Evolutionary conservation across 2,113 vertebrate species (phyloP).

Genomic region (Lycaon pictus): DNA sequence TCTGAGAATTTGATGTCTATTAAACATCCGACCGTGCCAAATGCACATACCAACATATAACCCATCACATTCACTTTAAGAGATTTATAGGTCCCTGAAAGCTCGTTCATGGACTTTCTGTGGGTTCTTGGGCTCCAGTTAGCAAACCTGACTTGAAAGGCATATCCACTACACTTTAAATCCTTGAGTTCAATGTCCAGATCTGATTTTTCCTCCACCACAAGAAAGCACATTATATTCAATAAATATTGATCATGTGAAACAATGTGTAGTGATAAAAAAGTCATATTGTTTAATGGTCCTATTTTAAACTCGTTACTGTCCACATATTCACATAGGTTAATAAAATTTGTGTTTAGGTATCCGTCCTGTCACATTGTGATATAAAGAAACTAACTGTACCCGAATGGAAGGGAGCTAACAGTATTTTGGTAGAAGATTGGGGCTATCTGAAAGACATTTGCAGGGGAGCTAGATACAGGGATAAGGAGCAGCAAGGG

Average conservation of each 20-base stretch:
- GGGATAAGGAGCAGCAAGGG: not conserved
- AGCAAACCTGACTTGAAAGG: not conserved
- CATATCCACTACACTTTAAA: not conserved
- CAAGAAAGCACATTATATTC: not conserved
- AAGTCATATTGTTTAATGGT: not conserved
- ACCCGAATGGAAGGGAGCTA: not conserved
- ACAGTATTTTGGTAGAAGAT: not conserved
- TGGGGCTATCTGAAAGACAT: not conserved
- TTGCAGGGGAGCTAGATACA: not conserved
- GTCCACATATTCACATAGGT: not conserved
- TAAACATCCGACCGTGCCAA: not conserved
- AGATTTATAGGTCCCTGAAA: not conserved
- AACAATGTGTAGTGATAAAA: not conserved
- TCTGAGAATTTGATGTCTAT: not conserved
- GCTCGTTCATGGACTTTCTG: not conserved
- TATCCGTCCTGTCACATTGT: not conserved
- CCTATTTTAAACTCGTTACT: slow-evolving; percentile 18
- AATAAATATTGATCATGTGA: not conserved
- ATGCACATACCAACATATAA: not conserved
- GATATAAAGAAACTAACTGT: not conserved
- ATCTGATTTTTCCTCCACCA: not conserved
- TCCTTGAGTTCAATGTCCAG: not conserved
- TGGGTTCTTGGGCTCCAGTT: not conserved
- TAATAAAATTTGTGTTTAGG: not conserved
- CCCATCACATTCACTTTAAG: not conserved